These are phyloP conservation scores for Sula dactylatra DNA, from an alignment of 2,113 vertebrate species.

Conservation along the genomic window DNA sequence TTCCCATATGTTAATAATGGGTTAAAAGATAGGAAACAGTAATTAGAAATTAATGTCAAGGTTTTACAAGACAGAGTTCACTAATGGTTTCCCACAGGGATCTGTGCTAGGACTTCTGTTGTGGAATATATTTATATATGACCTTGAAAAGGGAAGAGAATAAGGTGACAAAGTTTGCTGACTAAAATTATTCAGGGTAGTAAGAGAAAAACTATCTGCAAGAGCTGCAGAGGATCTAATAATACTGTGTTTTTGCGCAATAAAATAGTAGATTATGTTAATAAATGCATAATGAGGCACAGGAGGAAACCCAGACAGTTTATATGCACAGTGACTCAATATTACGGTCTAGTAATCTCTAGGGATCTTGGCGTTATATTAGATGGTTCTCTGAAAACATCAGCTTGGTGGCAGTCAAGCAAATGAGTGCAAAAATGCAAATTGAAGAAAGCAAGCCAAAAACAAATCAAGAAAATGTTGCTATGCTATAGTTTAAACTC, in stretches of 20 bases:
- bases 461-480: not conserved
- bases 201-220: not conserved
- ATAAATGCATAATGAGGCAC: not conserved
- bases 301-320: not conserved
- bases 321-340: not conserved
- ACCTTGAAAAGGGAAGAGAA: not conserved
- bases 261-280: not conserved
- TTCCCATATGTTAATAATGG: not conserved
- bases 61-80: not conserved
- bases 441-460: not conserved
- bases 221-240: not conserved
- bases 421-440: not conserved
- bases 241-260: not conserved
- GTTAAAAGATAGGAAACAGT: not conserved
- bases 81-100: not conserved
- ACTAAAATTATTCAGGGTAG: not conserved
- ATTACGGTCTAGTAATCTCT: not conserved
- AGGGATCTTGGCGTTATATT: not conserved
- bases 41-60: not conserved
- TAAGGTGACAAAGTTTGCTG: not conserved
- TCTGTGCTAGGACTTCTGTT: not conserved
- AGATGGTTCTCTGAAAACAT: not conserved
- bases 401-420: not conserved
- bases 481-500: not conserved
- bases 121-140: not conserved